Percentiles rank a stretch among this genome's conserved stretches.
These are phyloP conservation scores for Amniataba percoides DNA, from an alignment of 2,797 vertebrate genomes.

Conservation along the genomic window DNA sequence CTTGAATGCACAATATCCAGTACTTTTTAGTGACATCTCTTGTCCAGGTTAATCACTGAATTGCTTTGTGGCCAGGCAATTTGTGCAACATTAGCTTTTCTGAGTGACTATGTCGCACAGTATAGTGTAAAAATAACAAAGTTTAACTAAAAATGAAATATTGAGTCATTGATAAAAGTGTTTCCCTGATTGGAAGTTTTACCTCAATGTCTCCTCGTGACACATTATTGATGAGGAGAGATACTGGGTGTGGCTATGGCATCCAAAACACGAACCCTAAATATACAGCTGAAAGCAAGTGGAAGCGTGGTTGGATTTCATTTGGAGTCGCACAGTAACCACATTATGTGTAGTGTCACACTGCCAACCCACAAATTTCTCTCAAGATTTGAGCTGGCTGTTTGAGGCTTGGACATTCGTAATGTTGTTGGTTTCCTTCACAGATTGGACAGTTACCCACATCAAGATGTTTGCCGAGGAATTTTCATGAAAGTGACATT, in stretches of 20 bases:
- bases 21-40: background rate
- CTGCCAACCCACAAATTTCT: background rate
- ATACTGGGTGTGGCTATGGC: background rate
- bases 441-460: background rate
- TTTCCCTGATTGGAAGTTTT: background rate
- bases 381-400: background rate
- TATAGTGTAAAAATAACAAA: background rate
- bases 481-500: background rate
- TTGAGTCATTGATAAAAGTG: background rate
- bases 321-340: background rate
- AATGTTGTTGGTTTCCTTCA: background rate
- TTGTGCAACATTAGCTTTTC: background rate
- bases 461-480: background rate
- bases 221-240: background rate
- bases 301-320: background rate
- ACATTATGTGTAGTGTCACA: background rate
- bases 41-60: background rate
- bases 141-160: background rate
- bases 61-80: background rate
- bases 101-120: background rate
- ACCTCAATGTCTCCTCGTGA: background rate
- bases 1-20: background rate
- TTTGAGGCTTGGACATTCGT: background rate
- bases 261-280: constrained; percentile 4
- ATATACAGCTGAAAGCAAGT: background rate